A percentile compares a stretch with the other conserved stretches of the same genome.
Evolutionary conservation across 92 coral and sea anemone species (phyloP).

Genomic region (Siderastrea radians): DNA sequence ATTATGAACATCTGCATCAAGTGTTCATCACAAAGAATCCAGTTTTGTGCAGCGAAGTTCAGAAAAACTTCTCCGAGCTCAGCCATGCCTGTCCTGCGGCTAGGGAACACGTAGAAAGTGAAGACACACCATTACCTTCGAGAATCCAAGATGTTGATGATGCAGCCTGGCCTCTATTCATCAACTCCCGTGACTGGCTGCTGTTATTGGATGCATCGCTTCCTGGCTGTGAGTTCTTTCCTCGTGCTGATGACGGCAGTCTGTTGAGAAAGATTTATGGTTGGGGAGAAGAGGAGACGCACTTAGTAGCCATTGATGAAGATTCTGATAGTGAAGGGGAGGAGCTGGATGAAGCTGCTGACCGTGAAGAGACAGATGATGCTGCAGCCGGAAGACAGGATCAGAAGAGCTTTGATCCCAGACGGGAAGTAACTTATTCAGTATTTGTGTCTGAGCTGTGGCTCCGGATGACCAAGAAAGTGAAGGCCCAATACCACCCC

Average conservation of each 20-base stretch:
- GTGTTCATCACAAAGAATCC: slow-evolving; percentile 96
- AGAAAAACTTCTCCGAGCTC: slow-evolving; percentile 92
- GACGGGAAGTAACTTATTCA: slow-evolving; percentile 90
- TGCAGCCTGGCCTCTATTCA: slow-evolving; percentile 93
- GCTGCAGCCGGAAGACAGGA: slow-evolving; percentile 36
- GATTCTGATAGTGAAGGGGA: slow-evolving; percentile 82
- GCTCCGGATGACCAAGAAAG: slow-evolving; percentile 84
- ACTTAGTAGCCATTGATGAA: slow-evolving; percentile 78
- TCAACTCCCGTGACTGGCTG: slow-evolving; percentile 90
- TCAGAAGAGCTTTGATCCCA: slow-evolving; percentile 69
- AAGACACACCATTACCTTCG: slow-evolving; percentile 68
- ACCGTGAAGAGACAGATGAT: slow-evolving; percentile 28
- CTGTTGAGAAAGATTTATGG: slow-evolving; percentile 85
- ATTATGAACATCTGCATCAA: slow-evolving; percentile 94
- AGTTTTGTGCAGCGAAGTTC: slow-evolving; percentile 94
- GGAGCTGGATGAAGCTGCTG: slow-evolving; percentile 46
- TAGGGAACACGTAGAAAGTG: slow-evolving; percentile 51
- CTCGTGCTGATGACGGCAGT: slow-evolving; percentile 87
- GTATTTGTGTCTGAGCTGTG: slow-evolving; percentile 91
- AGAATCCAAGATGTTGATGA: slow-evolving; percentile 83
- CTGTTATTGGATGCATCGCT: slow-evolving; percentile 94
- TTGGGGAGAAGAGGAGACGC: slow-evolving; percentile 97
- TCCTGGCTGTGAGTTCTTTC: slow-evolving; percentile 83
- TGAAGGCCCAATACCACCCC: slow-evolving; percentile 86
- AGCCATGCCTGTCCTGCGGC: slow-evolving; percentile 89